Conservation (phyloP, 2,797 vertebrate genomes). For the Coendou prehensilis region DNA sequence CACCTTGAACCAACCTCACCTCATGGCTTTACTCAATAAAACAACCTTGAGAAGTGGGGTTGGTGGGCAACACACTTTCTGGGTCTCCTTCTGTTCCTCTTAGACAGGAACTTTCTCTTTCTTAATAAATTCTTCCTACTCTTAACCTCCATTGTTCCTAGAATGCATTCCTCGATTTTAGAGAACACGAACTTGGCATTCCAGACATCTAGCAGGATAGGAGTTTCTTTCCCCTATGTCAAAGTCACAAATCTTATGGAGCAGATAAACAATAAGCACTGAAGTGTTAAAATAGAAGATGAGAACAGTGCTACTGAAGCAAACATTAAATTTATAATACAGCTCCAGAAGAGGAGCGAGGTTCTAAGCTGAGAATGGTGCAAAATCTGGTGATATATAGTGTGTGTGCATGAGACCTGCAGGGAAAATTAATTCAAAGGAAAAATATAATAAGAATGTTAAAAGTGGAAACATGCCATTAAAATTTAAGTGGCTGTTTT, state of each 20-base stretch:
- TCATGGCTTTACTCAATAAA: neutral
- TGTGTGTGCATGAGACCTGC: neutral
- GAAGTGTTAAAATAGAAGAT: neutral
- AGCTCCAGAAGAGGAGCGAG: neutral
- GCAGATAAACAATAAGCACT: neutral
- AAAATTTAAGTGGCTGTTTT: neutral
- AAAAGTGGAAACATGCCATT: neutral
- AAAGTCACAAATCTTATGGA: neutral
- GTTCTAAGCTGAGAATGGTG: neutral
- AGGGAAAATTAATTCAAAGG: neutral
- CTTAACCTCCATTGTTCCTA: neutral
- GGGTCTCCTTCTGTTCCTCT: neutral
- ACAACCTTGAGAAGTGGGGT: neutral
- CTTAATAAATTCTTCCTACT: neutral
- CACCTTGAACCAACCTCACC: neutral
- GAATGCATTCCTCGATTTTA: neutral
- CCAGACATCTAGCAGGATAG: neutral
- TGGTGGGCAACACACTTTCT: neutral
- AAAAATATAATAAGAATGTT: neutral
- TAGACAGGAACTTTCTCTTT: neutral
- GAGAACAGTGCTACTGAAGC: neutral
- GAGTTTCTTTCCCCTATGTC: neutral
- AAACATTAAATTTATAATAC: neutral
- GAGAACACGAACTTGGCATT: neutral
- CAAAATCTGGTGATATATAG: neutral